phyloP scores from a whole-genome alignment of 2,888 invertebrate species.

The Acheta domesticus region DNA sequence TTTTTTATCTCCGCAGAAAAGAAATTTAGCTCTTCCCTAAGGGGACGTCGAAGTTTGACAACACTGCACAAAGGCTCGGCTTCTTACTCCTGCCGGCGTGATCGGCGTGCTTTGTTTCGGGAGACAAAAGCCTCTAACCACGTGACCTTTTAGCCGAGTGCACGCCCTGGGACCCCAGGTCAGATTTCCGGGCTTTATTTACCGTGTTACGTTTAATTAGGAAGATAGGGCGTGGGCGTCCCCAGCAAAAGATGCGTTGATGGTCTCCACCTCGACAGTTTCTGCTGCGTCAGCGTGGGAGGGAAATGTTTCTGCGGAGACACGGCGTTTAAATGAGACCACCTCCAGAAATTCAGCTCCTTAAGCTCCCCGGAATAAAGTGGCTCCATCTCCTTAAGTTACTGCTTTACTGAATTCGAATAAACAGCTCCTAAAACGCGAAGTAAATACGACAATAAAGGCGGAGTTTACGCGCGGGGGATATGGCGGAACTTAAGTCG shows the following conservation, averaged over 20 bases:
- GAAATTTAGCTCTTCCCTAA: background rate
- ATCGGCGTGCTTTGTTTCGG: background rate
- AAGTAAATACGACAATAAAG: background rate
- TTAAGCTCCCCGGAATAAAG: background rate
- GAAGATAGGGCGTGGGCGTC: background rate
- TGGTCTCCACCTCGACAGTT: background rate
- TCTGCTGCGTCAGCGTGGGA: background rate
- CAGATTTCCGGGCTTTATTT: background rate
- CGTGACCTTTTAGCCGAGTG: background rate
- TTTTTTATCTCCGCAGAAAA: no score
- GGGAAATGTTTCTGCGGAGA: background rate
- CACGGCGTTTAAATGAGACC: background rate
- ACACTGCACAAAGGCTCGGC: background rate
- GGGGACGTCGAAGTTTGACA: background rate
- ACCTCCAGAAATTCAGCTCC: background rate
- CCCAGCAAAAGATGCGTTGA: background rate
- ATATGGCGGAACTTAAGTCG: no score
- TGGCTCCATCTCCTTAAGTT: background rate
- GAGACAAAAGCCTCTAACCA: background rate
- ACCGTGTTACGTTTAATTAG: background rate
- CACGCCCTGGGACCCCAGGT: background rate
- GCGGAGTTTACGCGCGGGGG: background rate
- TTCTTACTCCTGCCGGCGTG: background rate
- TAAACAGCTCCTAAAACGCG: conserved; percentile 8
- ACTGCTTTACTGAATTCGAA: background rate